Conservation (phyloP, 2,113 vertebrate species). For the Scartelaos histophorus region DNA sequence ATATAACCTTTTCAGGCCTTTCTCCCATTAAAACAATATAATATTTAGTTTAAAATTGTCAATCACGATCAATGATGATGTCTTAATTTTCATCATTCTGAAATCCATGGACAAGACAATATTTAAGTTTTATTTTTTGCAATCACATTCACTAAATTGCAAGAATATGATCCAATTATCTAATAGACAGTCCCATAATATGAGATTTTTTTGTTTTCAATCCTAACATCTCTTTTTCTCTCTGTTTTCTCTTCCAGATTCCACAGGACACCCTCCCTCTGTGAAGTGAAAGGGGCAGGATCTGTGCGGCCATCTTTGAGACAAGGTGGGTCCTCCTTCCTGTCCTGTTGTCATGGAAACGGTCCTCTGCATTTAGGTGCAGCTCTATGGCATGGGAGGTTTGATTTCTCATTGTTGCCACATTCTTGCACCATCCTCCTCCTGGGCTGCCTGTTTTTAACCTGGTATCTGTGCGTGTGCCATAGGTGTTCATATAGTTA, state of each 20-base stretch:
- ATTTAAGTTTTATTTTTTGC: too few relatives aligned
- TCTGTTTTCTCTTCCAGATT: constrained; percentile 38
- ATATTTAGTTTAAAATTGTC: too few relatives aligned
- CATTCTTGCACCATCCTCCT: constrained; percentile 72
- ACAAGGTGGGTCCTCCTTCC: constrained; percentile 72
- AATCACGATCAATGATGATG: too few relatives aligned
- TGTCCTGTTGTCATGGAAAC: constrained; percentile 75
- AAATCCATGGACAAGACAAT: too few relatives aligned
- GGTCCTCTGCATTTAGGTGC: constrained; percentile 64
- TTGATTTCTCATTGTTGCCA: constrained; percentile 67
- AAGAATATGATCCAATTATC: too few relatives aligned
- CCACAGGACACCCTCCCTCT: constrained; percentile 36
- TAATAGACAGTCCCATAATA: too few relatives aligned
- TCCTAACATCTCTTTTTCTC: constrained; percentile 16
- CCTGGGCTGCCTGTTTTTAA: constrained; percentile 11
- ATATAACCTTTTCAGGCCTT: too few relatives aligned
- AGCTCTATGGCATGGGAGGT: constrained; percentile 62
- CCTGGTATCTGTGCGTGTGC: too few relatives aligned
- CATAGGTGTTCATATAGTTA: constrained; percentile 19
- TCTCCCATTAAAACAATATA: too few relatives aligned
- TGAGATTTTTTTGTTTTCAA: neutral
- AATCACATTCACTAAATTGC: too few relatives aligned
- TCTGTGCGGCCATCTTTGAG: constrained; percentile 68
- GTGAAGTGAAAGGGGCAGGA: constrained; percentile 43
- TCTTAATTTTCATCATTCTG: too few relatives aligned